Evolutionary conservation across 2,797 vertebrate species (phyloP), one percentile per base, ranked within the genome.

Genomic region (Merluccius polli): DNA sequence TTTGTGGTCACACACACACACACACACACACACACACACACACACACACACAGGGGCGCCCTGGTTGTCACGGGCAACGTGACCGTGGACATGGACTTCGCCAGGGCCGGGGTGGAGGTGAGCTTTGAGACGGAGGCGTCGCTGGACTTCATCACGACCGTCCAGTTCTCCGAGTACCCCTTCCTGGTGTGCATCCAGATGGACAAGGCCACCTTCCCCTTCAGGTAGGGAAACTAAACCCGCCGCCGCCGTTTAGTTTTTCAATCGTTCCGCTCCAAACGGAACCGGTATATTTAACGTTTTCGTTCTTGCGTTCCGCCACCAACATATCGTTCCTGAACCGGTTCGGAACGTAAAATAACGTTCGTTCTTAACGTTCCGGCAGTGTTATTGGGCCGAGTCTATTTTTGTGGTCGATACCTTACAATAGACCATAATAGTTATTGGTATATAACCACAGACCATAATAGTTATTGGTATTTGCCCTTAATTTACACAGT

Each of bases 131-230:
- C 90, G 0, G 97, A 98, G 89, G 94, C 93, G 0, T 72, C 94
- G 0, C 87, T 99, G 67, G 95, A 97, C 86, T 97, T 99, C 82
- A 93, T 97, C 91, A 96, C 97, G 72, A 99, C 97, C 0, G 97
- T 99, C 75, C 95, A 99, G 88, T 99, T 99, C 92, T 98, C 97
- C 0, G 94, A 98, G 79, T 99, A 99, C 82, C 98, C 98, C 0
- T 99, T 99, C 94, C 89, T 98, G 76, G 95, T 99, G 36, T 99
- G 98, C 86, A 95, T 99, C 90, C 97, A 98, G 92, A 98, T 99
- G 97, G 97, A 98, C 82, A 98, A 93, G 89, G 88, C 91, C 0
- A 94, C 91, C 2, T 95, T 95, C 86, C 98, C 98, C 0, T 85
- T 95, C 93, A 96, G 97, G 98, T 99, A 93, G 5, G 7, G 3